Conservation (phyloP, 2,888 invertebrate species). For the Netelia fuscicornis region DNA sequence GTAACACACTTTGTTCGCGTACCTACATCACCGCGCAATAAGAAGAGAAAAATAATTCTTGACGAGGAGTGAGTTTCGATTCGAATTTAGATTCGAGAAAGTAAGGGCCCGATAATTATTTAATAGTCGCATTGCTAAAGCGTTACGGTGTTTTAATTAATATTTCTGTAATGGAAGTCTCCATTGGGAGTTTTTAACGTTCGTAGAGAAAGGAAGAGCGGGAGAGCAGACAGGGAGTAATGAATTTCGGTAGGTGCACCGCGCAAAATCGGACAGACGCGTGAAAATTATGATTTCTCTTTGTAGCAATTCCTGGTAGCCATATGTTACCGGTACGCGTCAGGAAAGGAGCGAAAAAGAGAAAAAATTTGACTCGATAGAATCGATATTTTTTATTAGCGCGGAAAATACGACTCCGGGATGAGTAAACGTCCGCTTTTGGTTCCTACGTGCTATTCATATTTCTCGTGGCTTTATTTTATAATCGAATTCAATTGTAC, state of each 20-base stretch:
- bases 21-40: too few relatives aligned
- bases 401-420: too few relatives aligned
- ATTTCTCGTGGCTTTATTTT: too few relatives aligned
- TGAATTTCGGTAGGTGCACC: conserved; percentile 70
- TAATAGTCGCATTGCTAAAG: not conserved
- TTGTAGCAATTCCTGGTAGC: conserved; percentile 74
- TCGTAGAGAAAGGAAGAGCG: conserved; percentile 37
- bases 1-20: too few relatives aligned
- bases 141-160: conserved; percentile 10
- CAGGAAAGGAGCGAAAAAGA: conserved; percentile 62
- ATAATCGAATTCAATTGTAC: too few relatives aligned
- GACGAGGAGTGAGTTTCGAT: too few relatives aligned
- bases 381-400: conserved; percentile 79
- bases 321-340: conserved; percentile 36
- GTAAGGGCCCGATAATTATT: too few relatives aligned
- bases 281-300: conserved; percentile 82
- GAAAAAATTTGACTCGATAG: conserved; percentile 51
- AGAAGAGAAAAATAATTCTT: too few relatives aligned
- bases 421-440: too few relatives aligned
- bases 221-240: conserved; percentile 60
- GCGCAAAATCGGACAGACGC: conserved; percentile 80
- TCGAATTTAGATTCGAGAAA: too few relatives aligned
- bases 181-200: conserved; percentile 14
- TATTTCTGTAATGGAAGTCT: conserved; percentile 41
- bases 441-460: too few relatives aligned